These are phyloP conservation scores for Apamea monoglypha DNA, from an alignment of 2,888 invertebrate genomes.

Conservation along the genomic window DNA sequence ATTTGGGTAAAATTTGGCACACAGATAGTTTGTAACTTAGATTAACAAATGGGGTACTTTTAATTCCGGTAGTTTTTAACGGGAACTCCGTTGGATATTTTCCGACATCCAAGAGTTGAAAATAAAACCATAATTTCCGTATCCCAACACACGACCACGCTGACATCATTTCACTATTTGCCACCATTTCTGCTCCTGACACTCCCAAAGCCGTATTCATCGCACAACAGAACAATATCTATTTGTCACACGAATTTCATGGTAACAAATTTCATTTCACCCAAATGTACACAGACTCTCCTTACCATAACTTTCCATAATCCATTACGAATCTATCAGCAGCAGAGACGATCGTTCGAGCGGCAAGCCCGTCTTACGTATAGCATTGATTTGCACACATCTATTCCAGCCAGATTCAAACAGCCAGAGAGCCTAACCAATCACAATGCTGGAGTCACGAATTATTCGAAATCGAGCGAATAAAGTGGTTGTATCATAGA, in stretches of 20 bases:
- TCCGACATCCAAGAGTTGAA: background rate
- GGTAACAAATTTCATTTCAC: constrained; percentile 54
- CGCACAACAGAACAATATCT: constrained; percentile 24
- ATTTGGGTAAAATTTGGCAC: background rate
- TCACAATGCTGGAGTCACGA: constrained; percentile 49
- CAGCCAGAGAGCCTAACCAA: constrained; percentile 44
- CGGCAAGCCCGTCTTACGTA: constrained; percentile 45
- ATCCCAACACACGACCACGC: background rate
- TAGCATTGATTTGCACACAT: constrained; percentile 60
- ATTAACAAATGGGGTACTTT: background rate
- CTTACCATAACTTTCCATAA: constrained; percentile 65
- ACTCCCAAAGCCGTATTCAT: constrained; percentile 1
- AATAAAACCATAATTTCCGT: background rate
- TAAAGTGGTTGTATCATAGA: constrained; percentile 53
- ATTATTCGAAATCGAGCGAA: constrained; percentile 53
- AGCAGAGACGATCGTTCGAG: constrained; percentile 52
- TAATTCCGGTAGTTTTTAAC: background rate
- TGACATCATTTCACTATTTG: background rate
- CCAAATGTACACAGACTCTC: constrained; percentile 50
- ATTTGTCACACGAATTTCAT: constrained; percentile 35
- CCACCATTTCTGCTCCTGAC: constrained; percentile 1
- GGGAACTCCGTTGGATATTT: too few relatives aligned
- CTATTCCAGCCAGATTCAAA: constrained; percentile 43
- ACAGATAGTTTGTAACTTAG: background rate
- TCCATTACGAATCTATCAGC: constrained; percentile 64